phyloP scores from a whole-genome alignment of 1,140 invertebrate genomes.

The Macrobrachium nipponense region DNA sequence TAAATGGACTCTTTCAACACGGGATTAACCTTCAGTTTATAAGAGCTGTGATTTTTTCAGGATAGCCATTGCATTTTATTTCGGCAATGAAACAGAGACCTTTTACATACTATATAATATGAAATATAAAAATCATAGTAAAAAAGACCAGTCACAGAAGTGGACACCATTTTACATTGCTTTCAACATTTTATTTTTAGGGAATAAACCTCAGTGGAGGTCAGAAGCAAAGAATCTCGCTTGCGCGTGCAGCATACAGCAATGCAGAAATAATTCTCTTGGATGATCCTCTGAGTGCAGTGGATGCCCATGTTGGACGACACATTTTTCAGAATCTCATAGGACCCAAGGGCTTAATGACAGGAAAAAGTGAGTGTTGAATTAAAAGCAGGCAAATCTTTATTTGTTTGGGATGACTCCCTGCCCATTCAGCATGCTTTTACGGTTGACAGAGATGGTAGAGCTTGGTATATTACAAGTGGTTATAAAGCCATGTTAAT shows the following conservation, averaged over 20 bases:
- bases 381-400: background rate
- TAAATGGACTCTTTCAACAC: too few species aligned
- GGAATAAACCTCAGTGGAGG: conserved; percentile 97
- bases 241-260: conserved; percentile 93
- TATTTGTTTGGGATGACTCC: background rate
- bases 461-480: too few species aligned
- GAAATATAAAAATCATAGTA: too few species aligned
- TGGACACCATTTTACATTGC: too few species aligned
- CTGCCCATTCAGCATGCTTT: background rate
- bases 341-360: conserved; percentile 67
- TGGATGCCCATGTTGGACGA: conserved; percentile 69
- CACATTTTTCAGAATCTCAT: conserved; percentile 70
- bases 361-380: conserved; percentile 64
- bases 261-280: conserved; percentile 91
- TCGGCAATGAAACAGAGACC: too few species aligned
- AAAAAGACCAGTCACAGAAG: too few species aligned
- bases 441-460: background rate
- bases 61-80: too few species aligned
- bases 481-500: too few species aligned
- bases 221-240: conserved; percentile 94
- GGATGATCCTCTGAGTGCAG: conserved; percentile 94
- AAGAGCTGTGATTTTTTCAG: too few species aligned
- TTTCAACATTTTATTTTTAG: conserved; percentile 2
- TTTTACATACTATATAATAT: too few species aligned
- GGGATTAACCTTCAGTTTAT: too few species aligned